Percentiles rank a stretch among this genome's conserved stretches.
Conservation (phyloP, 2,113 vertebrate genomes). For the Otus sunia region DNA sequence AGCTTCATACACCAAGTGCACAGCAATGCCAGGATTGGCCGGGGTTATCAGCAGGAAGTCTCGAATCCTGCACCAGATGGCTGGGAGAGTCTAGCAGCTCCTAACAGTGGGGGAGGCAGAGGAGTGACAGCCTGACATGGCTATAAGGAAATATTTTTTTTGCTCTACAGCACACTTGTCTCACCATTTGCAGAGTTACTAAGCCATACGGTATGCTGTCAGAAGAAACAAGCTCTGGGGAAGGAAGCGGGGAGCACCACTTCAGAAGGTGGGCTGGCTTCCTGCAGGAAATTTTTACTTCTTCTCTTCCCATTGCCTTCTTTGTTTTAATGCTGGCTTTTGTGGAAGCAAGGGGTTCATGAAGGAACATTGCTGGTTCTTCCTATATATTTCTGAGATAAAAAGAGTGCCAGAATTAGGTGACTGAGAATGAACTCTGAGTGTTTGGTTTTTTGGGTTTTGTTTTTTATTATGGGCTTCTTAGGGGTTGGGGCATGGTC, state of each 20-base stretch:
- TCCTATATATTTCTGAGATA: background rate
- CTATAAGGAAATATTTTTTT: background rate
- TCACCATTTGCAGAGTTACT: background rate
- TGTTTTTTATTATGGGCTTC: background rate
- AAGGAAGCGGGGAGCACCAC: background rate
- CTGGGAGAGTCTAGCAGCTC: slow-evolving; percentile 40
- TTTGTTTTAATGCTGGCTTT: background rate
- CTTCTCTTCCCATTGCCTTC: background rate
- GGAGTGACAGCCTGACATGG: background rate
- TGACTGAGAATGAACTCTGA: background rate
- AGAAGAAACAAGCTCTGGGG: background rate
- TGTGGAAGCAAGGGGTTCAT: background rate
- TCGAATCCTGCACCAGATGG: slow-evolving; percentile 26
- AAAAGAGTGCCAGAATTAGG: background rate
- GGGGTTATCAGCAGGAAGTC: background rate
- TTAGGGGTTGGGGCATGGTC: background rate
- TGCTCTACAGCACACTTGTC: background rate
- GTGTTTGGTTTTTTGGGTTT: fast-evolving
- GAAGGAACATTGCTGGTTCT: background rate
- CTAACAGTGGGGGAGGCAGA: slow-evolving; percentile 5
- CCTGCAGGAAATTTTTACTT: background rate
- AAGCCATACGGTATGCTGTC: background rate
- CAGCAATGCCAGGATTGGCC: slow-evolving; percentile 7
- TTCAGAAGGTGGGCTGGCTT: background rate
- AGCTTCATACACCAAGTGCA: background rate